Evolutionary conservation across 2,888 invertebrate species (phyloP), one percentile per base, ranked within the genome.

Genomic region (Drosophila kuntzei): DNA sequence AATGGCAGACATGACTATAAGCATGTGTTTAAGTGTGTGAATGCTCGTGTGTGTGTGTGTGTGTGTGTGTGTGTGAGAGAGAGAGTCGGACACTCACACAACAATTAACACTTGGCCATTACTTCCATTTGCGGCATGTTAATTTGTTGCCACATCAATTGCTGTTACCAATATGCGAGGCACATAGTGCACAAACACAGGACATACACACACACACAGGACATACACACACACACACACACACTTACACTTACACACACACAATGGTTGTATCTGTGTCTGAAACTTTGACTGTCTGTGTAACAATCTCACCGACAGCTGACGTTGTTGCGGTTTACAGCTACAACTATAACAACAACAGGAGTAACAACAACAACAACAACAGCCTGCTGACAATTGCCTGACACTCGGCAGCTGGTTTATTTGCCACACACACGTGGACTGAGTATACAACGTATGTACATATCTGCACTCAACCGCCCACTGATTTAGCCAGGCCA

Each of bases 141-240:
- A 90, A 91, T 91, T 91, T 91, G 91, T 91, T 89, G 89, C 86
- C 91, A 90, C 89, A 90, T 90, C 90, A 89, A 86, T 85, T 85
- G 88, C 78, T 76, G 75, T 71, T 78, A 76, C 82, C 86, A 87
- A 89, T 82, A 86, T 80, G 86, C 83, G 74, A 82, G 65, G 65
- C 77, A 72, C 74, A 81, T 80, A 67, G 20, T 36, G 51, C 63
- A 71, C 47, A 57, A 55, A 66, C 59, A n/a, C n/a, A n/a, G n/a
- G n/a, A n/a, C n/a, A n/a, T n/a, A n/a, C n/a, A n/a, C n/a, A 59
- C 63, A 36, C 37, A 37, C 8, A 9, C 36, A 37, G 4, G n/a
- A n/a, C n/a, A 66, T 41, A 55, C 57, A 70, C 59, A 54, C 63
- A 49, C 41, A 41, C 53, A 44, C 44, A 47, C 59, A 44, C 55